Base-by-base conservation (phyloP, 2,888 invertebrate species). In the Coremacera marginata region DNA sequence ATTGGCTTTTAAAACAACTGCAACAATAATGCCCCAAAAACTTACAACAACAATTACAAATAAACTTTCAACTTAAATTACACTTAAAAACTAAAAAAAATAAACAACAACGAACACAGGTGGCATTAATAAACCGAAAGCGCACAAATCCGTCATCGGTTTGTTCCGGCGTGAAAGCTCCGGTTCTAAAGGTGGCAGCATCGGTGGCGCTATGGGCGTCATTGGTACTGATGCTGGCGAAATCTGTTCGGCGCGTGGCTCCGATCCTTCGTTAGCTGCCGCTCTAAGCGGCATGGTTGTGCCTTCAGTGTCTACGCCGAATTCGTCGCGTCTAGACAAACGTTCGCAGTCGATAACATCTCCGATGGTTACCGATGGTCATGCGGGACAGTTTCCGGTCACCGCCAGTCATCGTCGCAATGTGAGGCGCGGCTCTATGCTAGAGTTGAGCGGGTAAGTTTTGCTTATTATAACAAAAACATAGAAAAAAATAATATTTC, bases 131-230 rank as follows among this genome's bases (percentile, higher is more conserved):
- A 95, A 95, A 91, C 95, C 95, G 89, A 94, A 95, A 91, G 92
- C 92, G 90, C 92, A 94, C 84, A 94, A 94, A 90, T 95, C 96
- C 90, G 95, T 96, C 90, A 95, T 96, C 92, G 96, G 96, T 90
- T 92, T 96, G 81, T 96, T 96, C 90, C 92, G 95, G 86, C 93
- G 95, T 86, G 96, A 96, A 88, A 95, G 95, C 89, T 91, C 93
- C 82, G 92, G 94, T 84, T 95, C 95, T 0, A 86, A 85, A 80
- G 86, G 84, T 73, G 92, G 93, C 74, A 93, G 93, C 83, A 79
- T 84, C 7, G 92, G 91, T 31, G 88, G 85, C 70, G 88, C 91
- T 25, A 92, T 84, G 80, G 80, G 77, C 34, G 70, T 76, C n/a
- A 92, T 72, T 31, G 91, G 90, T 5, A 49, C 31, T 11, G 84